These are phyloP conservation scores for Sorex araneus DNA, from an alignment of 2,113 vertebrate genomes.

Conservation along the genomic window DNA sequence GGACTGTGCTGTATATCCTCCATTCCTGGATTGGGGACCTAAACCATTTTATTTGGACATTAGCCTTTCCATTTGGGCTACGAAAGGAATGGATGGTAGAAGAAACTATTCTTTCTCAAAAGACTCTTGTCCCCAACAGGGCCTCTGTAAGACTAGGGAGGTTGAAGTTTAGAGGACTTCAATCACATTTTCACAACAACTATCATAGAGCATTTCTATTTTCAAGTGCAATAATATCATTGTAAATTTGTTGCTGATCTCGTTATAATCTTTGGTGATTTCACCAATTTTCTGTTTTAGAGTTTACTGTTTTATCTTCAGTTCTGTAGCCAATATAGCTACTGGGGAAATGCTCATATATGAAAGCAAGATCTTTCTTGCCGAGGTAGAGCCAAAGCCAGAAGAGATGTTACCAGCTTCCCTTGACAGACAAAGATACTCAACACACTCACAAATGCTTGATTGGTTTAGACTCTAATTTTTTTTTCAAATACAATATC, in stretches of 20 bases:
- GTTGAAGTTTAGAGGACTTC: constrained; percentile 5
- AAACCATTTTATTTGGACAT: neutral
- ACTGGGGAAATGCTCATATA: constrained; percentile 37
- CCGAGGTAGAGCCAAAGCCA: constrained; percentile 51
- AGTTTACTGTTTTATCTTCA: constrained; percentile 27
- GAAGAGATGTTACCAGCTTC: constrained; percentile 16
- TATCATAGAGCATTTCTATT: neutral
- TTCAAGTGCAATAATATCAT: neutral
- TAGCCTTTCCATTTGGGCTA: neutral
- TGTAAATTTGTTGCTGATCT: constrained; percentile 39
- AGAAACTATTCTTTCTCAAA: neutral
- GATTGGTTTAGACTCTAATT: constrained; percentile 59
- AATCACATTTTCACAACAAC: neutral
- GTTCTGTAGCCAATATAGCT: constrained; percentile 12
- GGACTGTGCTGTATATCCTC: accelerated
- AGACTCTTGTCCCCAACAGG: neutral
- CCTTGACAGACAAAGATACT: constrained; percentile 36
- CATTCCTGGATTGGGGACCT: neutral
- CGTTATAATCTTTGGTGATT: too few species aligned
- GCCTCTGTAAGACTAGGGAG: neutral
- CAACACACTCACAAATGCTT: constrained; percentile 48
- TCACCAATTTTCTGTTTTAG: constrained; percentile 29
- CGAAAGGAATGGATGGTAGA: neutral
- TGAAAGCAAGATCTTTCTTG: neutral
- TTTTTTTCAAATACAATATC: constrained; percentile 75